A percentile compares a stretch with the other conserved stretches of the same genome.
Evolutionary conservation across 2,888 invertebrate genomes (phyloP).

Genomic region (Dynastes hyllus): DNA sequence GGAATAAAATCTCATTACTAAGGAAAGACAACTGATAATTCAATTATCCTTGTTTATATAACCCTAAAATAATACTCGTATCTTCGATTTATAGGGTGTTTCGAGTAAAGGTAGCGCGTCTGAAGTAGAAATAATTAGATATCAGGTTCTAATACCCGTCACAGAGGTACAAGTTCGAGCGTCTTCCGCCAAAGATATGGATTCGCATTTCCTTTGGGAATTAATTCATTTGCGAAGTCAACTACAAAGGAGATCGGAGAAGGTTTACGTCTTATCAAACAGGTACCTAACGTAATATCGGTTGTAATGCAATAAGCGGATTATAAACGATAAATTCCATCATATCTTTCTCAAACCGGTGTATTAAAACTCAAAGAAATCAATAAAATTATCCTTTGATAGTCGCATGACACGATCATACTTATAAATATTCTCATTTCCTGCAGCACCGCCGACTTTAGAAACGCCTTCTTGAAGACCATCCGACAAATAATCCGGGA

Average conservation of each 20-base stretch:
- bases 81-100: constrained; percentile 79
- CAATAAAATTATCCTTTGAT: too few species aligned
- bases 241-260: constrained; percentile 94
- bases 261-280: constrained; percentile 96
- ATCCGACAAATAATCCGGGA: constrained; percentile 98
- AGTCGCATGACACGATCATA: not conserved
- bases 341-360: too few species aligned
- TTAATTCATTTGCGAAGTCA: constrained; percentile 95
- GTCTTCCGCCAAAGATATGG: constrained; percentile 95
- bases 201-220: constrained; percentile 98
- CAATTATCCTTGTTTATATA: too few species aligned
- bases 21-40: too few species aligned
- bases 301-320: not conserved
- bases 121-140: constrained; percentile 96
- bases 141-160: constrained; percentile 96
- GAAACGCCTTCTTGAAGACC: constrained; percentile 97
- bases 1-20: too few species aligned
- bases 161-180: constrained; percentile 98
- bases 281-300: constrained; percentile 74
- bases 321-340: not conserved
- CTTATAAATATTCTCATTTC: constrained; percentile 36
- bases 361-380: not conserved
- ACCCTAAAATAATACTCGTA: not conserved
- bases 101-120: constrained; percentile 89
- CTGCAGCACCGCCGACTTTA: constrained; percentile 92